A percentile compares a stretch with the other conserved stretches of the same genome.
Conservation (phyloP, 1,140 invertebrate species). For the Dryas iulia region DNA sequence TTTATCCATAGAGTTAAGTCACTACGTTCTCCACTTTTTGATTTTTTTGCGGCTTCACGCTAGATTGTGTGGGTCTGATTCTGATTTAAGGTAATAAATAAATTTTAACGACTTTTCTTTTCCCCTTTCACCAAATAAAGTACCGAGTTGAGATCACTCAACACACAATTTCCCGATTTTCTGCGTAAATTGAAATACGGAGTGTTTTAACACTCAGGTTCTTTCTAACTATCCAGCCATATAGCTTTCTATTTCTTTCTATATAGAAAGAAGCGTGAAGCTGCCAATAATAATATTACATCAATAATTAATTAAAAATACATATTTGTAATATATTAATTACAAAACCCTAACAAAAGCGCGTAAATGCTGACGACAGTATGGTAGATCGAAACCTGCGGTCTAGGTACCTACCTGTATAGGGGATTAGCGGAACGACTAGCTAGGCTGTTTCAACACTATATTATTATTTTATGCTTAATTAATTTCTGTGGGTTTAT, state of each 20-base stretch:
- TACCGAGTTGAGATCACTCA: too few species aligned
- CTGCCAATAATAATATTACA: too few species aligned
- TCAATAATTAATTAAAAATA: not conserved
- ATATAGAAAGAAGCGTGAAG: not conserved
- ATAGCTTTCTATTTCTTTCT: too few species aligned
- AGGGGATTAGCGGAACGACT: slow-evolving; percentile 16
- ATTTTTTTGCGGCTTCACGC: too few species aligned
- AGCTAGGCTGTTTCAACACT: not conserved
- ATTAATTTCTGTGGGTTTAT: slow-evolving; percentile 25
- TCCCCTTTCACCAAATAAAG: too few species aligned
- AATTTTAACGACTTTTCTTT: too few species aligned
- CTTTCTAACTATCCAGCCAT: not conserved
- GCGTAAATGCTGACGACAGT: slow-evolving; percentile 6
- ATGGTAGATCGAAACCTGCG: slow-evolving; percentile 14
- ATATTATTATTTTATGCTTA: slow-evolving; percentile 9
- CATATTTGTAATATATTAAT: not conserved
- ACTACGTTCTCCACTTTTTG: too few species aligned
- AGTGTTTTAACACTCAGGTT: not conserved
- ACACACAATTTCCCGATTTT: too few species aligned
- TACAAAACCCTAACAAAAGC: not conserved
- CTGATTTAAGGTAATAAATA: too few species aligned
- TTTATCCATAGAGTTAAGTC: too few species aligned
- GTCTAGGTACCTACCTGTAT: slow-evolving; percentile 13
- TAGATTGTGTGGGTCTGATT: too few species aligned
- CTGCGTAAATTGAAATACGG: too few species aligned